Conservation (phyloP, 2,113 vertebrate species). For the Thymallus thymallus region DNA sequence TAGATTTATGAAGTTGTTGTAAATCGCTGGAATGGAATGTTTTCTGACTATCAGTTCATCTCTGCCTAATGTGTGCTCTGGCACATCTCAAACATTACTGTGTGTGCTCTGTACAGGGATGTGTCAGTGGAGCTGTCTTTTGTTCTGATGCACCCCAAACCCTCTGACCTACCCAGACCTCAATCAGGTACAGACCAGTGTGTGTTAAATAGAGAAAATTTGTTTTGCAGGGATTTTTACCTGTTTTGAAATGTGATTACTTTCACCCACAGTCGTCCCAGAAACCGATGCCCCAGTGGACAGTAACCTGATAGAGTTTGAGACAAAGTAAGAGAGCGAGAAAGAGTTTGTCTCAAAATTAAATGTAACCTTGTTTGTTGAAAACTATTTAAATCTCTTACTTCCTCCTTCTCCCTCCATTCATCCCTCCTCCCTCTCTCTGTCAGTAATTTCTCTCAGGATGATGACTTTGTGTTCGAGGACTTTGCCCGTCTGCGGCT, state of each 20-base stretch:
- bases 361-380: background rate
- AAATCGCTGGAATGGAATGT: too few species aligned
- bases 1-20: too few species aligned
- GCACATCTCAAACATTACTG: background rate
- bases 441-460: constrained; percentile 68
- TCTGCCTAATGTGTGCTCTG: too few species aligned
- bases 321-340: constrained; percentile 77
- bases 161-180: constrained; percentile 71
- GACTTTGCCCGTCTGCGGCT: constrained; percentile 83
- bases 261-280: constrained; percentile 60
- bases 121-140: constrained; percentile 81
- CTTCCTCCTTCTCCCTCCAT: background rate
- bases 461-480: constrained; percentile 85
- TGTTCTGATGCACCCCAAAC: constrained; percentile 82
- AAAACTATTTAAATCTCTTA: background rate
- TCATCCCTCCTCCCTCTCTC: background rate
- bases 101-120: constrained; percentile 53
- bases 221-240: too few species aligned
- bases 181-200: constrained; percentile 61
- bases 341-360: too few species aligned
- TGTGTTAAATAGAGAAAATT: background rate
- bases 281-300: constrained; percentile 73
- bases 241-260: constrained; percentile 4
- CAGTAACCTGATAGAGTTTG: constrained; percentile 83
- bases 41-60: too few species aligned